Conservation (phyloP, 2,888 invertebrate genomes). For the Lasioglossum marginatum region DNA sequence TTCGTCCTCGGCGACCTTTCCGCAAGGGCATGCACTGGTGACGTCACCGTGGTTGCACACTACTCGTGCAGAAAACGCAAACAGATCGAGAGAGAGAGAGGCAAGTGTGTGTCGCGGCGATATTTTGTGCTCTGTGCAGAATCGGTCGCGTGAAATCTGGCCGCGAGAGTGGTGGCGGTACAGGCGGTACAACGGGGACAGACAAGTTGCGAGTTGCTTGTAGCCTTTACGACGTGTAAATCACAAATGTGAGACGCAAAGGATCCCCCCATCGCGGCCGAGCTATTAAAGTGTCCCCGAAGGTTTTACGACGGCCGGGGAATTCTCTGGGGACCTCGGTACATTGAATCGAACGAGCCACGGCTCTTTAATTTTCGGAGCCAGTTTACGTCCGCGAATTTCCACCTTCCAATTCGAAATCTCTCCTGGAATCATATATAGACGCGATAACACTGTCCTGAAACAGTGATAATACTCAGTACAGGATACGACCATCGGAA, state of each 20-base stretch:
- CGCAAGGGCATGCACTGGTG: constrained; percentile 55
- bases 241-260: constrained; percentile 71
- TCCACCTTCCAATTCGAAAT: background rate
- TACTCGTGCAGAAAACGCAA: constrained; percentile 44
- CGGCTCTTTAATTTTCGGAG: constrained; percentile 40
- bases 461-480: background rate
- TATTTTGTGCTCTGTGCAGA: background rate
- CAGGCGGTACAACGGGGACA: constrained; percentile 26
- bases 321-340: constrained; percentile 42
- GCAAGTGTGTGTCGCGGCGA: background rate
- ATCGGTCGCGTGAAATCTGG: constrained; percentile 53
- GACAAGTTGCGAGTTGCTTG: constrained; percentile 42
- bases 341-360: constrained; percentile 44
- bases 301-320: constrained; percentile 61
- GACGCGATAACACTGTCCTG: background rate
- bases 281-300: constrained; percentile 67
- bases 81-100: constrained; percentile 37
- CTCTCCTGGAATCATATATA: background rate
- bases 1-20: constrained; percentile 45
- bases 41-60: constrained; percentile 55
- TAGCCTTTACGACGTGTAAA: constrained; percentile 76
- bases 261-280: constrained; percentile 47
- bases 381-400: constrained; percentile 10
- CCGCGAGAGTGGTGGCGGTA: constrained; percentile 31
- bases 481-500: too few species aligned